Conservation (phyloP, 2,888 invertebrate species). For the Mellilla xanthometata region DNA sequence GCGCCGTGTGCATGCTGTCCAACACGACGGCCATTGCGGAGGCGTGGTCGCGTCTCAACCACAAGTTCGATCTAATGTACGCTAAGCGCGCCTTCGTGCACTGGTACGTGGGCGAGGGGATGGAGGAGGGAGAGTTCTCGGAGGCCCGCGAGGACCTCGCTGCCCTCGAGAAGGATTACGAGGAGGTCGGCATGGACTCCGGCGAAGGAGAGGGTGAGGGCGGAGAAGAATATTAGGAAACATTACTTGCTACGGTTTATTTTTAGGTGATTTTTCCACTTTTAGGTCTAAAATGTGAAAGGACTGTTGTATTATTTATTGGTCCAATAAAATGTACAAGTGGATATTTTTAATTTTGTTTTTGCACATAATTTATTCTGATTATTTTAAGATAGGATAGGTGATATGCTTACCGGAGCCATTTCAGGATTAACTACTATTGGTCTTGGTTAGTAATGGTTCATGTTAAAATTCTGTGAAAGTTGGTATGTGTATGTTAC, state of each 20-base stretch:
- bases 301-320: constrained; percentile 31
- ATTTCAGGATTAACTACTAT: too few relatives aligned
- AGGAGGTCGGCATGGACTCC: constrained; percentile 93
- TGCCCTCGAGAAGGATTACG: constrained; percentile 92
- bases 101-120: constrained; percentile 94
- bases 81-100: constrained; percentile 98
- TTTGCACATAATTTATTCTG: constrained; percentile 22
- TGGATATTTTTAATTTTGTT: constrained; percentile 37
- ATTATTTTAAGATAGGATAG: too few relatives aligned
- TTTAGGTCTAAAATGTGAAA: constrained; percentile 41
- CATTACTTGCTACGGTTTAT: constrained; percentile 34
- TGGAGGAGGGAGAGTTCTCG: constrained; percentile 94
- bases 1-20: constrained; percentile 98
- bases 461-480: too few relatives aligned
- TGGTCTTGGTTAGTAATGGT: too few relatives aligned
- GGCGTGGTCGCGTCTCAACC: constrained; percentile 97
- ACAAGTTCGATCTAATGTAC: constrained; percentile 98
- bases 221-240: constrained; percentile 85
- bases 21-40: constrained; percentile 99
- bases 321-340: constrained; percentile 42
- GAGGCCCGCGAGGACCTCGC: constrained; percentile 86
- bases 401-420: too few relatives aligned
- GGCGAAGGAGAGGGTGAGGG: constrained; percentile 91
- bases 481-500: too few relatives aligned
- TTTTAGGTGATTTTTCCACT: constrained; percentile 46